A percentile compares a stretch with the other conserved stretches of the same genome.
Evolutionary conservation across 2,797 vertebrate species (phyloP).

Genomic region (Myoxocephalus aenaeus): DNA sequence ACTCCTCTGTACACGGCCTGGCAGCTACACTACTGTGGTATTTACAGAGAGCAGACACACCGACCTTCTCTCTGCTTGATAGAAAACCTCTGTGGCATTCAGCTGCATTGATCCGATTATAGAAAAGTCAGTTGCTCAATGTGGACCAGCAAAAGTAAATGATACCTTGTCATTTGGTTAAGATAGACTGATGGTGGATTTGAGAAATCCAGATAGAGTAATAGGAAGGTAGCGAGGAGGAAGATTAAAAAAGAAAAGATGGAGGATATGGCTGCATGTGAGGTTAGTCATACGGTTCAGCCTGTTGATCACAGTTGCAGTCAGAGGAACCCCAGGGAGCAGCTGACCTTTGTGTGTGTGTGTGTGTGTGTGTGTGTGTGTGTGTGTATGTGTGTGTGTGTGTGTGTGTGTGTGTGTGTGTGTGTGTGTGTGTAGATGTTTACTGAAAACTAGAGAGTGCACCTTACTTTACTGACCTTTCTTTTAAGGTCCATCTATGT

Average conservation of each 20-base stretch:
- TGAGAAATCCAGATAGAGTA: conserved; percentile 30
- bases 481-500: conserved; percentile 57
- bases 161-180: conserved; percentile 18
- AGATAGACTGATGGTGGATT: conserved; percentile 6
- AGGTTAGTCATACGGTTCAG: conserved; percentile 42
- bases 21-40: conserved; percentile 54
- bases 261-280: conserved; percentile 6
- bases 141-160: conserved; percentile 34
- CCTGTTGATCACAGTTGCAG: conserved; percentile 73
- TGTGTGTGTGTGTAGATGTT: conserved; percentile 33
- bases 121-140: conserved; percentile 50
- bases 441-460: conserved; percentile 60
- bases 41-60: conserved; percentile 61
- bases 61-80: conserved; percentile 76
- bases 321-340: conserved; percentile 59
- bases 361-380: conserved; percentile 7
- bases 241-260: conserved; percentile 22
- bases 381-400: conserved; percentile 8
- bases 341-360: conserved; percentile 71
- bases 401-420: conserved; percentile 7
- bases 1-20: neutral
- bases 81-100: conserved; percentile 73
- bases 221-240: conserved; percentile 3
- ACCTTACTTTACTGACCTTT: conserved; percentile 73
- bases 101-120: conserved; percentile 69